Percentiles rank a stretch among this genome's conserved stretches.
phyloP scores from a whole-genome alignment of 1,140 invertebrate species.

The Coelopa frigida region DNA sequence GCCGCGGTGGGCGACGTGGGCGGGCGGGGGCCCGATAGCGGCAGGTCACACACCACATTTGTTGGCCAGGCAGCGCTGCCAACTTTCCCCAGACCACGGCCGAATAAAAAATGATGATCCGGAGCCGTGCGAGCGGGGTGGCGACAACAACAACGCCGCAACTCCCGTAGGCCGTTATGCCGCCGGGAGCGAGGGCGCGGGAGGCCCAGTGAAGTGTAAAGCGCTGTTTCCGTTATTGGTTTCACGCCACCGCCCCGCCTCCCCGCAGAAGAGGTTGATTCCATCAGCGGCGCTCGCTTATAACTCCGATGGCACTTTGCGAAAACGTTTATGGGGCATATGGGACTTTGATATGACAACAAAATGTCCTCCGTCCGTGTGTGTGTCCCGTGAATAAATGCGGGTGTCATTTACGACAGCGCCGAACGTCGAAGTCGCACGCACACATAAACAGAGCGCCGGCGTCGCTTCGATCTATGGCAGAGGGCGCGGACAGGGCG shows the following conservation, averaged over 20 bases:
- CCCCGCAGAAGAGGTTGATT: constrained; percentile 8
- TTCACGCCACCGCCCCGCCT: constrained; percentile 30
- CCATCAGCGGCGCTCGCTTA: constrained; percentile 13
- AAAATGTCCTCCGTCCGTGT: constrained; percentile 23
- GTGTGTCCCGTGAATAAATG: too few species aligned
- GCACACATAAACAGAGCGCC: too few species aligned
- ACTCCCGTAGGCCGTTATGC: not conserved
- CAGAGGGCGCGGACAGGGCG: too few species aligned
- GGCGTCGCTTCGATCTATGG: too few species aligned
- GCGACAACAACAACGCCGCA: constrained; percentile 2
- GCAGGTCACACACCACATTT: constrained; percentile 5
- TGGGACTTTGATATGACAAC: constrained; percentile 44
- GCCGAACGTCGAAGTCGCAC: too few species aligned
- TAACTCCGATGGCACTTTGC: constrained; percentile 32
- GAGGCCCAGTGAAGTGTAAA: constrained; percentile 44
- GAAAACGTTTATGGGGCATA: constrained; percentile 37
- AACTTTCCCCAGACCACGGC: constrained; percentile 1
- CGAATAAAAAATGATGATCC: constrained; percentile 5
- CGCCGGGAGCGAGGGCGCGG: constrained; percentile 12
- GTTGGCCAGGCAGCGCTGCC: constrained; percentile 11
- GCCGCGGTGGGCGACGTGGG: constrained; percentile 19
- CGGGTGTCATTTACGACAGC: too few species aligned
- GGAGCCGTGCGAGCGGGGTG: not conserved
- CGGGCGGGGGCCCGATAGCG: constrained; percentile 1
- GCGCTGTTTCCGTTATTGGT: constrained; percentile 44